Percentiles rank a stretch among this genome's conserved stretches.
phyloP scores from a whole-genome alignment of 30 jellyfish, hydroid and myxozoan species.

The Cassiopea xamachana region DNA sequence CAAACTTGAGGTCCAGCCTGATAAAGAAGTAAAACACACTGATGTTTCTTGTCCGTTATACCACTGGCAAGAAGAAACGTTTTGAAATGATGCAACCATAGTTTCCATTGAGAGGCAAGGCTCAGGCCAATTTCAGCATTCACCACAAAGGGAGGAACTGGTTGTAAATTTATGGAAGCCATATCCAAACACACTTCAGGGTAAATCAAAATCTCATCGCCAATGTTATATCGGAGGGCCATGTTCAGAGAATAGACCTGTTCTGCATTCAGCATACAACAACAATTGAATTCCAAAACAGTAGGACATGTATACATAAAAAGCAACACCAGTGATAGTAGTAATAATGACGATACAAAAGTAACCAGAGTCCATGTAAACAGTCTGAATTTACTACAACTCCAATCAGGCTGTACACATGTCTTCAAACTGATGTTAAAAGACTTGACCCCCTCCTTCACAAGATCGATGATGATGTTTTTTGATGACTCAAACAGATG shows the following conservation, averaged over 20 bases:
- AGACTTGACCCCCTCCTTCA: too few relatives aligned
- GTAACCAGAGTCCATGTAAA: too few relatives aligned
- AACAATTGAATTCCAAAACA: background rate
- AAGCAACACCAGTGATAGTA: background rate
- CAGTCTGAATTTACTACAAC: too few relatives aligned
- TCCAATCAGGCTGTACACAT: too few relatives aligned
- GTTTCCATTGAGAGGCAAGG: conserved; percentile 44
- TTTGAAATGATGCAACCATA: background rate
- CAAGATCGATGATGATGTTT: too few relatives aligned
- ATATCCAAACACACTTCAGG: too few relatives aligned
- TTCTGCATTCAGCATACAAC: background rate
- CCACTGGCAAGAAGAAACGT: conserved; percentile 51
- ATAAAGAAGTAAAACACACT: conserved; percentile 22
- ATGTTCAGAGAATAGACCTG: background rate
- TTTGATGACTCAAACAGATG: too few relatives aligned
- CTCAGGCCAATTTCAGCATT: conserved; percentile 39
- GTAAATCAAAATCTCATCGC: too few relatives aligned
- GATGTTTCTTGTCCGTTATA: conserved; percentile 33
- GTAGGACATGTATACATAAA: background rate
- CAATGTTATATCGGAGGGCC: background rate
- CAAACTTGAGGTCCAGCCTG: conserved; percentile 60
- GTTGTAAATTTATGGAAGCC: too few relatives aligned
- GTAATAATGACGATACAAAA: too few relatives aligned
- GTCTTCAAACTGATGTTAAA: too few relatives aligned
- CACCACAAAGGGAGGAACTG: background rate